These are phyloP conservation scores for Tetramorium bicarinatum DNA, from an alignment of 2,888 invertebrate species.

Conservation along the genomic window DNA sequence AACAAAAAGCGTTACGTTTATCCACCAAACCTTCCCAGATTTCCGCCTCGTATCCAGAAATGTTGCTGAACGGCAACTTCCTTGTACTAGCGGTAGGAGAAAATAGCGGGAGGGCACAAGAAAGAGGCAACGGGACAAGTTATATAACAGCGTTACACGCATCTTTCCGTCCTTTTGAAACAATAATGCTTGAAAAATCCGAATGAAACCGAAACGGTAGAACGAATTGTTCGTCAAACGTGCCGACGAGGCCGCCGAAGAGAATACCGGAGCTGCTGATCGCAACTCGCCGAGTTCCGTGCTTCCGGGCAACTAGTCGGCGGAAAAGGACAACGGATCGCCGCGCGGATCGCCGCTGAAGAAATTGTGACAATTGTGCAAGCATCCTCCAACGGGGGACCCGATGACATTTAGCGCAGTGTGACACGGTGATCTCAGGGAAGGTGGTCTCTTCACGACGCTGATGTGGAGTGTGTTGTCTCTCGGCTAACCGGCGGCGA, in stretches of 20 bases:
- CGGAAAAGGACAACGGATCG: slow-evolving; percentile 25
- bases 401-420: slow-evolving; percentile 84
- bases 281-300: neutral
- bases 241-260: neutral
- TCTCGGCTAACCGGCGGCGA: slow-evolving; percentile 47
- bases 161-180: neutral
- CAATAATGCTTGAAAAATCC: neutral
- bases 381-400: slow-evolving; percentile 80
- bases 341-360: slow-evolving; percentile 54
- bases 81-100: neutral
- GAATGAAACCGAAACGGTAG: neutral
- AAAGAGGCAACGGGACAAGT: neutral
- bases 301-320: neutral
- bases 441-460: slow-evolving; percentile 70
- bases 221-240: neutral
- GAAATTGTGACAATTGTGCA: slow-evolving; percentile 77
- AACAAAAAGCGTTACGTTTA: neutral
- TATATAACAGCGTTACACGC: neutral
- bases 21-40: neutral
- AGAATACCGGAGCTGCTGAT: neutral
- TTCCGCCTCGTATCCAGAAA: neutral
- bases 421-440: slow-evolving; percentile 78
- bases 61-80: neutral
- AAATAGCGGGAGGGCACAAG: neutral
- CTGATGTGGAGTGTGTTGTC: slow-evolving; percentile 71